These are phyloP conservation scores for Dexiosoma caninum DNA, from an alignment of 2,888 invertebrate species.

Conservation along the genomic window DNA sequence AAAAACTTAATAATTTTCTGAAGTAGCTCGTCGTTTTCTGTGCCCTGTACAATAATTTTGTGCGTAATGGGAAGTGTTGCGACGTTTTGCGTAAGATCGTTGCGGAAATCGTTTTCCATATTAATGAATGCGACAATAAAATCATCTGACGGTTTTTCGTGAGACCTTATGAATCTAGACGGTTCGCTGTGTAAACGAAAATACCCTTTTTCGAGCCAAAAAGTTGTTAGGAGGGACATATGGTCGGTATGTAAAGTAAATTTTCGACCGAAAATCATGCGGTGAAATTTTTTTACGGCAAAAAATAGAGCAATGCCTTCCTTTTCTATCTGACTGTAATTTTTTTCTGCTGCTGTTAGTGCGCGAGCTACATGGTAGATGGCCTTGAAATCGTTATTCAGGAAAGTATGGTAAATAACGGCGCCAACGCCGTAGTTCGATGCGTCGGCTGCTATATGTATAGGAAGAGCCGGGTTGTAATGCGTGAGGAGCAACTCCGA, in stretches of 20 bases:
- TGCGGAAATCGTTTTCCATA: neutral
- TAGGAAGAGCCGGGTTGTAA: no score
- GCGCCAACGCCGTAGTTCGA: slow-evolving; percentile 14
- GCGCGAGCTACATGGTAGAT: neutral
- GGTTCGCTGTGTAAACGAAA: neutral
- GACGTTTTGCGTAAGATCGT: neutral
- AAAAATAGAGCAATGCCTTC: slow-evolving; percentile 37
- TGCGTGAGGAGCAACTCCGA: no score
- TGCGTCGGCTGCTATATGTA: no score
- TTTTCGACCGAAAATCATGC: slow-evolving; percentile 32
- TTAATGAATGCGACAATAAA: neutral
- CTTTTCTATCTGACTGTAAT: slow-evolving; percentile 51
- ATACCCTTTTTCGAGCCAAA: neutral
- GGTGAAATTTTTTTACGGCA: slow-evolving; percentile 10
- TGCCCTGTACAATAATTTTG: neutral
- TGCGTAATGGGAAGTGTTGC: neutral
- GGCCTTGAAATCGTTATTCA: neutral
- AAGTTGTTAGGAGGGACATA: neutral
- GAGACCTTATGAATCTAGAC: neutral
- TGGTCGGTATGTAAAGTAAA: slow-evolving; percentile 24
- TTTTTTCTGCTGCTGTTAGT: slow-evolving; percentile 63
- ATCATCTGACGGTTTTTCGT: neutral
- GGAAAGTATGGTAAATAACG: neutral
- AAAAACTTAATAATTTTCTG: neutral
- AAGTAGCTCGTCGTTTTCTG: neutral